These are phyloP conservation scores for Cepphus grylle DNA, from an alignment of 2,113 vertebrate species.

Conservation along the genomic window DNA sequence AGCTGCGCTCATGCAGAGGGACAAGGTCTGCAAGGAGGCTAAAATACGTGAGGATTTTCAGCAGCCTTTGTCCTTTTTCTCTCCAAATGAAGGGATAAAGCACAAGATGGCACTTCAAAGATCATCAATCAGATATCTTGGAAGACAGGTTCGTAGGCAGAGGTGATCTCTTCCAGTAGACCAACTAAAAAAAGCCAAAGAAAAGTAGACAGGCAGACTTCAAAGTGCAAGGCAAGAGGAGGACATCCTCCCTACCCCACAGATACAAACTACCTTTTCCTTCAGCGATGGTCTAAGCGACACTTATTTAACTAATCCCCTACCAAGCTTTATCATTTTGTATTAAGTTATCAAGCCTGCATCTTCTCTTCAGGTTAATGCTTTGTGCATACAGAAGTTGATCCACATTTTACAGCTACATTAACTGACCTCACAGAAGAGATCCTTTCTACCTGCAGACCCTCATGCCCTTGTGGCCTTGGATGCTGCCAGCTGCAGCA, in stretches of 20 bases:
- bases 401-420: background rate
- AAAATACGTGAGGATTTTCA: background rate
- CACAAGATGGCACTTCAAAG: background rate
- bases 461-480: background rate
- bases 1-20: accelerated
- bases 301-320: background rate
- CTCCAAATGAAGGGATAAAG: background rate
- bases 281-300: background rate
- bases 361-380: background rate
- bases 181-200: background rate
- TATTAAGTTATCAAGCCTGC: background rate
- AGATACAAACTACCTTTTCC: background rate
- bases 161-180: background rate
- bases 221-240: background rate
- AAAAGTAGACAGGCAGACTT: background rate
- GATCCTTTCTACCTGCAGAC: too few relatives aligned
- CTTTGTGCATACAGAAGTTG: background rate
- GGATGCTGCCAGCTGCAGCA: background rate
- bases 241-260: background rate
- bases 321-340: background rate
- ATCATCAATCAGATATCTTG: background rate
- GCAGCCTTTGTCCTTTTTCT: background rate
- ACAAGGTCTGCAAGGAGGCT: accelerated
- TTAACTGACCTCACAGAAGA: background rate
- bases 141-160: background rate